Base-by-base conservation (phyloP, 2,888 invertebrate species). In the Trichopoda pennipes region DNA sequence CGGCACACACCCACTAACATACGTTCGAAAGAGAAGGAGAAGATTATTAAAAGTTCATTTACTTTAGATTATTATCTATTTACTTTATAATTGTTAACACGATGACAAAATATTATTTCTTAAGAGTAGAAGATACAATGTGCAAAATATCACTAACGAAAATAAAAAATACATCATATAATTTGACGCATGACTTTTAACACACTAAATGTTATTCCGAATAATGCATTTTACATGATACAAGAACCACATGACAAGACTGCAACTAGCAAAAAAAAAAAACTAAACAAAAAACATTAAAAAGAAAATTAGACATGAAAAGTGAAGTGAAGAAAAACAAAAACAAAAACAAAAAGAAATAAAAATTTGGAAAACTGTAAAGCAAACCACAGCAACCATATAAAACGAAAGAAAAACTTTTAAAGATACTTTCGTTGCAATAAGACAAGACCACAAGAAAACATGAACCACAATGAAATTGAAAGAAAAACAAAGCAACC, bases 151-250 rank as follows among this genome's bases (percentile, higher is more conserved):
- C 53, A 61, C 35, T 19, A 35, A 28, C 28, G 28, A 35, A 68
- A 68, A 53, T 60, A 44, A 77, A 19, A 55, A 69, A 70, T 38
- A 42, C 73, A 69, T 79, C 68, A 73, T 49, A 75, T 51, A 75
- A 80, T 53, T 44, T 75, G 75, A 70, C 70, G 70, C 64, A 66
- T 75, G 17, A 53, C 64, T 64, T 60, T 16, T 51, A 60, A 42
- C n/a, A 61, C 7, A 38, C 1, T 69, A 68, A 51, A 69, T 55
- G 4, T 53, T 51, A 8, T 9, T 42, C 38, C 21, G 3, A 28
- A 56, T n/a, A 47, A 70, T 21, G 28, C 63, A 64, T 53, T 38
- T 19, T 55, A 55, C 12, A 63, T 35, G 23, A 47, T 16, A 64
- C 58, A 58, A 56, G 42, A 58, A 58, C 69, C 63, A 56, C 49